Evolutionary conservation across 92 coral and sea anemone species (phyloP).

Genomic region (Virgularia gustaviana): DNA sequence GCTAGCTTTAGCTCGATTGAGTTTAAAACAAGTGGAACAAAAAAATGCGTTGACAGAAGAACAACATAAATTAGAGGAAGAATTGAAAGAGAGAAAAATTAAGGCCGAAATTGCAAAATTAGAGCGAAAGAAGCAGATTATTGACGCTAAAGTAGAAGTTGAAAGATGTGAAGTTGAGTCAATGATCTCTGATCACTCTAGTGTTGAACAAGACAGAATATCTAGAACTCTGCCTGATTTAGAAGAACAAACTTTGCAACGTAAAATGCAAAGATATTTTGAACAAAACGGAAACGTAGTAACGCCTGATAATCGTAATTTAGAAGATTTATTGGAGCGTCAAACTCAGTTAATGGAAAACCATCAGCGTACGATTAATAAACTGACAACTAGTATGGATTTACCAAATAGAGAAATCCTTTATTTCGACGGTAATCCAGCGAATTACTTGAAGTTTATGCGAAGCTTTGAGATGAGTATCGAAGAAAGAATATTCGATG

Average conservation of each 20-base stretch:
- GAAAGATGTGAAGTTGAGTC: slow-evolving; percentile 11
- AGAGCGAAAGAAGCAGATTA: slow-evolving; percentile 8
- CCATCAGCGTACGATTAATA: slow-evolving; percentile 7
- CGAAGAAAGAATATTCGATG: slow-evolving; percentile 21
- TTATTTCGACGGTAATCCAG: slow-evolving; percentile 56
- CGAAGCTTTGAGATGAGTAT: slow-evolving; percentile 54
- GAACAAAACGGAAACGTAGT: background rate
- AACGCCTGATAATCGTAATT: background rate
- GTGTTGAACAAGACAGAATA: background rate
- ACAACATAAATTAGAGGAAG: slow-evolving; percentile 3
- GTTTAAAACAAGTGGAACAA: background rate
- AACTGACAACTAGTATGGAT: slow-evolving; percentile 22
- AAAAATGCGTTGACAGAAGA: background rate
- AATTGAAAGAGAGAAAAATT: slow-evolving; percentile 1
- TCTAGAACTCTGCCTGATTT: background rate
- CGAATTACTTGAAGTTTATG: slow-evolving; percentile 46
- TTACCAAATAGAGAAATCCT: slow-evolving; percentile 53
- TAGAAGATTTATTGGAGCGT: background rate
- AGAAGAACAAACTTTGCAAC: background rate
- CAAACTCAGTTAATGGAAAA: slow-evolving; percentile 1
- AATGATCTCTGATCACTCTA: background rate
- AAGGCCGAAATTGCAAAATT: slow-evolving; percentile 19
- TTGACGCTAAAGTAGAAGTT: slow-evolving; percentile 21
- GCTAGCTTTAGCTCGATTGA: slow-evolving; percentile 15
- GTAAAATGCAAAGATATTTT: background rate